These are phyloP conservation scores for Zeus faber DNA, from an alignment of 2,113 vertebrate species.

Conservation along the genomic window DNA sequence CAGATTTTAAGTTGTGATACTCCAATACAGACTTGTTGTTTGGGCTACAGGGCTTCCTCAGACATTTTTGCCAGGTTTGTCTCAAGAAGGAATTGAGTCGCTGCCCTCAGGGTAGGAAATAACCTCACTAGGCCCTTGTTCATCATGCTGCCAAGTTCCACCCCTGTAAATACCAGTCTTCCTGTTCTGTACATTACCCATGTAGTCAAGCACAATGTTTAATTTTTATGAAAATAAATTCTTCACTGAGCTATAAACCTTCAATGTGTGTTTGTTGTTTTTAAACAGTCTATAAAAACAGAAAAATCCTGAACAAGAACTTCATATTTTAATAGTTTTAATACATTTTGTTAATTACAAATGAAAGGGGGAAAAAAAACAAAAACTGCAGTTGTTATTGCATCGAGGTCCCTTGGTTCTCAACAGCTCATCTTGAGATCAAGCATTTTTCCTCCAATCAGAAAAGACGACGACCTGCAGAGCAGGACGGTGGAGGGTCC, in stretches of 20 bases:
- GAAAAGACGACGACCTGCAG: background rate
- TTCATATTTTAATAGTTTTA: slow-evolving; percentile 38
- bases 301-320: background rate
- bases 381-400: slow-evolving; percentile 3
- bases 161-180: slow-evolving; percentile 44
- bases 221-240: slow-evolving; percentile 44
- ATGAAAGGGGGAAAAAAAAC: slow-evolving; percentile 27
- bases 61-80: too few species aligned
- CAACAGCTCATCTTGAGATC: slow-evolving; percentile 26
- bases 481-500: slow-evolving; percentile 20
- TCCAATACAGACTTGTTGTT: background rate
- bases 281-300: background rate
- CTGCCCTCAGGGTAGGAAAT: background rate
- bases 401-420: slow-evolving; percentile 29
- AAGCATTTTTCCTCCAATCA: slow-evolving; percentile 28
- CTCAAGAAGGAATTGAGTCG: too few species aligned
- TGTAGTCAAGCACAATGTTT: slow-evolving; percentile 20
- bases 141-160: background rate
- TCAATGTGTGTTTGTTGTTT: slow-evolving; percentile 8
- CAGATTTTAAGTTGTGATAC: background rate
- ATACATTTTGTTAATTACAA: slow-evolving; percentile 58
- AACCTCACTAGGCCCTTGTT: background rate
- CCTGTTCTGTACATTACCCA: slow-evolving; percentile 28
- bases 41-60: too few species aligned
- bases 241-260: slow-evolving; percentile 23